Evolutionary conservation across 2,113 vertebrate species (phyloP).

Genomic region (Dipodomys merriami): DNA sequence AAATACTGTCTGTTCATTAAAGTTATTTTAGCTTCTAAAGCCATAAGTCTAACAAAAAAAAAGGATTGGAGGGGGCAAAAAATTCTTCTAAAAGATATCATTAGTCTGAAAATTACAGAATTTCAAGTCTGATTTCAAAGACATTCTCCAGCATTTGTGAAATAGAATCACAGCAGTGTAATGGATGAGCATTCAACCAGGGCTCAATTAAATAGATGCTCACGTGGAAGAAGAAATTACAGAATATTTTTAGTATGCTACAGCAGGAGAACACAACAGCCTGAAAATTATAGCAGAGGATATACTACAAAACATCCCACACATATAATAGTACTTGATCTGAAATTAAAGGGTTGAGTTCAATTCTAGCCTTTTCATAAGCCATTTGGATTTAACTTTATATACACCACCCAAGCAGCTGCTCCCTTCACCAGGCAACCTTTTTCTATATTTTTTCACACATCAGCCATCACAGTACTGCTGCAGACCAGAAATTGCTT

Average conservation of each 20-base stretch:
- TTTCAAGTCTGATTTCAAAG: constrained; percentile 42
- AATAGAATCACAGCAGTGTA: constrained; percentile 41
- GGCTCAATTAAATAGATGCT: constrained; percentile 45
- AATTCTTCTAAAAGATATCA: background rate
- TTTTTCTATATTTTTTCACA: background rate
- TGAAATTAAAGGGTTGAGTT: constrained; percentile 62
- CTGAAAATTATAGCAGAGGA: background rate
- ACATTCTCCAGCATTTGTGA: constrained; percentile 49
- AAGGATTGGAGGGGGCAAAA: background rate
- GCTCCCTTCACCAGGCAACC: background rate
- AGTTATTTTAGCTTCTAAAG: background rate
- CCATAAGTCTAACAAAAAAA: background rate
- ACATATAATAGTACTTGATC: constrained; percentile 13
- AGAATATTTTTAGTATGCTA: constrained; percentile 53
- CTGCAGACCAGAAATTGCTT: constrained; percentile 57
- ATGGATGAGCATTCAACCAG: constrained; percentile 44
- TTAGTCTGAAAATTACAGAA: constrained; percentile 26
- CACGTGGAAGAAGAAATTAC: background rate
- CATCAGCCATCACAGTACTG: background rate
- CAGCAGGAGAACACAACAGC: constrained; percentile 24
- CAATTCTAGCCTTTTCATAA: constrained; percentile 57
- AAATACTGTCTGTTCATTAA: background rate
- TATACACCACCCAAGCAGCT: constrained; percentile 35
- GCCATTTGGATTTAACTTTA: constrained; percentile 63
- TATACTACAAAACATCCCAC: constrained; percentile 19